phyloP scores from a whole-genome alignment of 2,888 invertebrate genomes.

The Hyposoter dolosus region DNA sequence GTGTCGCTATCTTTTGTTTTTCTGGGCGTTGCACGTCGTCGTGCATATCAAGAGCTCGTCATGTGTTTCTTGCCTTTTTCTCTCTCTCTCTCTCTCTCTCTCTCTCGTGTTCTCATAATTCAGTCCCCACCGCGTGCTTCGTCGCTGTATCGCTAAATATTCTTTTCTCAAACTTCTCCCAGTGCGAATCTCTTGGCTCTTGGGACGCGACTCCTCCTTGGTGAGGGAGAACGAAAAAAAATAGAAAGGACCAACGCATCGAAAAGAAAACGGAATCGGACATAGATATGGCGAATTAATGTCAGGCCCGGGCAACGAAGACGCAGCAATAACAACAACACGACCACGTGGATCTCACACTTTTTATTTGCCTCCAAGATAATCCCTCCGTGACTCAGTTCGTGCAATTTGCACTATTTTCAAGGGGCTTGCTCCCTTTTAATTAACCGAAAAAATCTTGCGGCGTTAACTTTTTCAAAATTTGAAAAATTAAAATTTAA shows the following conservation, averaged over 20 bases:
- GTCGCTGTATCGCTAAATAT: slow-evolving; percentile 2
- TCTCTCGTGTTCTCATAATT: background rate
- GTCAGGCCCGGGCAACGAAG: slow-evolving; percentile 71
- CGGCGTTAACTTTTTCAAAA: no score
- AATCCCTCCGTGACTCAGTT: background rate
- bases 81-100: background rate
- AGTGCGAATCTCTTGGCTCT: background rate
- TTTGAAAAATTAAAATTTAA: no score
- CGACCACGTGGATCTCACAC: slow-evolving; percentile 77
- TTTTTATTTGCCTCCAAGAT: background rate
- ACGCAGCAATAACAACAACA: slow-evolving; percentile 79
- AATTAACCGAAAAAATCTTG: no score
- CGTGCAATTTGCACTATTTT: background rate
- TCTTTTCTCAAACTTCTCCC: background rate
- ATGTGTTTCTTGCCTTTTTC: background rate
- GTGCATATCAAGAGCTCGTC: slow-evolving; percentile 22
- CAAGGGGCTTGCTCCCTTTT: no score
- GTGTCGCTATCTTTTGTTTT: slow-evolving; percentile 19
- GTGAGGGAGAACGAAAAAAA: background rate
- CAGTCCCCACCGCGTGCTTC: background rate
- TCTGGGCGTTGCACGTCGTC: slow-evolving; percentile 13
- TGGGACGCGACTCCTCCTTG: background rate
- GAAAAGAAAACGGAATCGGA: background rate
- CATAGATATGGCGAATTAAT: slow-evolving; percentile 43
- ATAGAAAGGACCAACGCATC: slow-evolving; percentile 5